A percentile compares a stretch with the other conserved stretches of the same genome.
phyloP scores from a whole-genome alignment of 2,113 vertebrate species.

The Tyrannus savana region DNA sequence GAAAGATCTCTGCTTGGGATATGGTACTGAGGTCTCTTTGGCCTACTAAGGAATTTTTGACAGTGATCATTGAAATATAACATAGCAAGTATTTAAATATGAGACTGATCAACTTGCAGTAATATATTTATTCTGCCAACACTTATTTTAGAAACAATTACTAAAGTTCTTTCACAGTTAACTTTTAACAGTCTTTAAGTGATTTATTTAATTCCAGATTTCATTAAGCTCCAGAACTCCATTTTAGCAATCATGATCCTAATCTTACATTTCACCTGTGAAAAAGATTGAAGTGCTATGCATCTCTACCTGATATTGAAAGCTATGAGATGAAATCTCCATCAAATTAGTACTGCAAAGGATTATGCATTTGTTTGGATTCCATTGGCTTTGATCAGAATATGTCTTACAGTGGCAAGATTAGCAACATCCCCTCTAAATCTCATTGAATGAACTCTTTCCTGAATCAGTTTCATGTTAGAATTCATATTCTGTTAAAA shows the following conservation, averaged over 20 bases:
- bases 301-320: background rate
- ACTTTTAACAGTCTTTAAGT: background rate
- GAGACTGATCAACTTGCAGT: background rate
- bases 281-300: background rate
- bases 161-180: background rate
- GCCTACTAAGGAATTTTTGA: background rate
- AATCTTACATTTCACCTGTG: background rate
- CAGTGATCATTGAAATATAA: background rate
- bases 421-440: background rate
- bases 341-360: background rate
- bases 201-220: conserved; percentile 20
- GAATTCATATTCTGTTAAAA: background rate
- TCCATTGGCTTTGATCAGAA: background rate
- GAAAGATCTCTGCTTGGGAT: background rate
- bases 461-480: background rate
- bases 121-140: background rate
- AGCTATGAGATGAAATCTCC: background rate
- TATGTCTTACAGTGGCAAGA: background rate
- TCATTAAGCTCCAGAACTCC: background rate
- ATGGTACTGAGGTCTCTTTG: background rate
- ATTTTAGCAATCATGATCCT: background rate
- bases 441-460: background rate
- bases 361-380: background rate
- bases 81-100: background rate
- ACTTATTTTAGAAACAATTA: background rate